Percentiles rank a stretch among this genome's conserved stretches.
phyloP scores from a whole-genome alignment of 1,140 invertebrate genomes.

The Tetramorium simillimum region DNA sequence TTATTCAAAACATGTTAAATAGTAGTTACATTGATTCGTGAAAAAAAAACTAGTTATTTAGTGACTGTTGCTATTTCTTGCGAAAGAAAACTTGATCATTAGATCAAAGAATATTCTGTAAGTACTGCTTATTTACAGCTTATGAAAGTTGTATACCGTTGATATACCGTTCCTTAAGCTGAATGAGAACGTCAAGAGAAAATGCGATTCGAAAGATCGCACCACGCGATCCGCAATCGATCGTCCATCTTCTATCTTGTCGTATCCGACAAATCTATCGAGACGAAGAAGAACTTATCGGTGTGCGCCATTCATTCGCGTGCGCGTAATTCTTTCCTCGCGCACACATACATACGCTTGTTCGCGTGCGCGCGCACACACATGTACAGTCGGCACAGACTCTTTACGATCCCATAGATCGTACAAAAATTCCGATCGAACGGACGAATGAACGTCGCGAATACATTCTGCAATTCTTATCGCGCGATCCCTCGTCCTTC shows the following conservation, averaged over 20 bases:
- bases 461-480: constrained; percentile 61
- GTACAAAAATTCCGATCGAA: constrained; percentile 46
- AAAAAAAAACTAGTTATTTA: not conserved
- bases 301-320: constrained; percentile 29
- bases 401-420: constrained; percentile 56
- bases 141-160: not conserved
- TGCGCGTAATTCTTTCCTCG: constrained; percentile 45
- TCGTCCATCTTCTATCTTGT: constrained; percentile 22
- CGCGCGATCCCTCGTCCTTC: constrained; percentile 46
- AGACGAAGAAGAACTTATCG: constrained; percentile 51
- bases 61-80: constrained; percentile 11
- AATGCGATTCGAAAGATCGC: constrained; percentile 17
- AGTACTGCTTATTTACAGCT: not conserved
- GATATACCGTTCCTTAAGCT: not conserved
- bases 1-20: not conserved
- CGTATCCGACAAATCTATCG: constrained; percentile 47
- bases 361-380: too few relatives aligned
- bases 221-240: not conserved
- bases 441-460: constrained; percentile 56
- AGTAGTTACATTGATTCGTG: not conserved
- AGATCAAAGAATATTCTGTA: not conserved
- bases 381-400: not conserved
- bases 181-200: not conserved
- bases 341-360: not conserved
- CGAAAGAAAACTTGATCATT: not conserved